phyloP scores from a whole-genome alignment of 1,140 invertebrate species.

The Pogonognathellus flavescens region DNA sequence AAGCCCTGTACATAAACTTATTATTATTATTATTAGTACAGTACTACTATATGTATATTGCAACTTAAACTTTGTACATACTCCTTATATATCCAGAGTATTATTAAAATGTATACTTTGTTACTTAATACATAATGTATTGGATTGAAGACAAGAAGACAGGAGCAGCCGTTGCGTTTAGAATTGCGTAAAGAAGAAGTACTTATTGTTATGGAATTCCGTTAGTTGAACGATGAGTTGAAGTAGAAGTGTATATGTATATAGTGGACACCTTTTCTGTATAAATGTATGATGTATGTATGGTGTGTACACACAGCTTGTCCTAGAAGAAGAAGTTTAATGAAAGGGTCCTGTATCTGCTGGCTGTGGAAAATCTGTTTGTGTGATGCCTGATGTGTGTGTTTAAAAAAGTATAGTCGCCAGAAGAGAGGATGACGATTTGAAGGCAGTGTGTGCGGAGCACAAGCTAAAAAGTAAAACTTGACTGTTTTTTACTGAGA shows the following conservation, averaged over 20 bases:
- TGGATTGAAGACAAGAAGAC: conserved; percentile 4
- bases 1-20: not conserved
- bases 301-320: conserved; percentile 33
- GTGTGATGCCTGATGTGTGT: not conserved
- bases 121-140: not conserved
- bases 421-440: not conserved
- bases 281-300: too few relatives aligned
- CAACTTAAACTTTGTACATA: not conserved
- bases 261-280: too few relatives aligned
- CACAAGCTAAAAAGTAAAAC: conserved; percentile 30
- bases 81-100: too few relatives aligned
- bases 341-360: conserved; percentile 20
- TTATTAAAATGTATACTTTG: too few relatives aligned
- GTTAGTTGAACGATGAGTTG: conserved; percentile 14
- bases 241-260: not conserved
- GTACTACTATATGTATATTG: not conserved
- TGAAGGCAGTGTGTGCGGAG: conserved; percentile 8
- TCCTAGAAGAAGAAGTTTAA: conserved; percentile 17
- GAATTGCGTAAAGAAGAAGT: conserved; percentile 33
- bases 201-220: conserved; percentile 29
- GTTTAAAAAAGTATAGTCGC: conserved; percentile 27
- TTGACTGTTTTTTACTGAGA: conserved; percentile 50
- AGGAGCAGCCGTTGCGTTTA: conserved; percentile 20
- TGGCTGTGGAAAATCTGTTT: not conserved
- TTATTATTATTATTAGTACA: too few relatives aligned